These are phyloP conservation scores for Myoxocephalus aenaeus DNA, from an alignment of 2,797 vertebrate genomes.

Conservation along the genomic window DNA sequence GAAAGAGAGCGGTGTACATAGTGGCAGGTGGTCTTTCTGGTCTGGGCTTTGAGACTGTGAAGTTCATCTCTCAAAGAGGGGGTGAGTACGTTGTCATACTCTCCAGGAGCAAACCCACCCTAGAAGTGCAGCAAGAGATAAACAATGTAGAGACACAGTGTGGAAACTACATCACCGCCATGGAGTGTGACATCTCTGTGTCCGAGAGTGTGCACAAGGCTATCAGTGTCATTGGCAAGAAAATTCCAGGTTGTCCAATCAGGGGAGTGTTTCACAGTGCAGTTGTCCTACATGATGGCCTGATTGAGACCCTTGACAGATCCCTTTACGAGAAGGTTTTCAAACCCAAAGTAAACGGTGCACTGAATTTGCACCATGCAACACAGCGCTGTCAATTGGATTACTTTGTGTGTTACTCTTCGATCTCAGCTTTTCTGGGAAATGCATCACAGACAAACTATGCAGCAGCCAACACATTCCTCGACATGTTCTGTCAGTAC, in stretches of 20 bases:
- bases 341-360: constrained; percentile 88
- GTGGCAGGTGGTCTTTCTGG: constrained; percentile 89
- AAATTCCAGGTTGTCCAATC: constrained; percentile 78
- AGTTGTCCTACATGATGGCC: constrained; percentile 86
- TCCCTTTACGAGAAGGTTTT: constrained; percentile 87
- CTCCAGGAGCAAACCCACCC: constrained; percentile 81
- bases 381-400: constrained; percentile 84
- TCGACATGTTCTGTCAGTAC: constrained; percentile 90
- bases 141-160: constrained; percentile 72
- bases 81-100: constrained; percentile 84
- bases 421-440: constrained; percentile 87
- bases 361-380: constrained; percentile 86
- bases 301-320: constrained; percentile 81
- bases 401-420: constrained; percentile 92
- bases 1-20: constrained; percentile 83
- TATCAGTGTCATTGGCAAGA: constrained; percentile 73
- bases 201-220: constrained; percentile 75
- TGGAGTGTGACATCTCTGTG: constrained; percentile 84
- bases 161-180: constrained; percentile 69
- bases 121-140: constrained; percentile 80
- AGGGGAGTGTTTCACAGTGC: constrained; percentile 92
- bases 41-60: constrained; percentile 90
- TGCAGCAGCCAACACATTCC: constrained; percentile 90
- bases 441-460: constrained; percentile 89
- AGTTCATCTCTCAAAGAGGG: constrained; percentile 86